Percentiles rank a stretch among this genome's conserved stretches.
These are phyloP conservation scores for Saccostrea cuccullata DNA, from an alignment of 1,140 invertebrate species.

Conservation along the genomic window DNA sequence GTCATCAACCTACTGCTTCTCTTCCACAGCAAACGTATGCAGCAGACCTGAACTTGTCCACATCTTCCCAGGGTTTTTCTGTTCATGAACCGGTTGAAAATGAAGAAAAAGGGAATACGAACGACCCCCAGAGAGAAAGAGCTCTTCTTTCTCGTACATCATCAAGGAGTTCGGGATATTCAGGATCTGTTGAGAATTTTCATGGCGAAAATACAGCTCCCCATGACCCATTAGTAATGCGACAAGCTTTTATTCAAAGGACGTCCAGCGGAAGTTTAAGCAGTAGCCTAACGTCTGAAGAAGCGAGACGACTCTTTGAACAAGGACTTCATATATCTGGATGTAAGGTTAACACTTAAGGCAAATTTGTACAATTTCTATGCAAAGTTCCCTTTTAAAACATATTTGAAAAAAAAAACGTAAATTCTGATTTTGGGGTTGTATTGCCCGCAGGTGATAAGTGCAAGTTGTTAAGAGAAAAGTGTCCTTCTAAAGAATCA, in stretches of 20 bases:
- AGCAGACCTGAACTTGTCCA: background rate
- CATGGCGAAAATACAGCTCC: background rate
- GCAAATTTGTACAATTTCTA: background rate
- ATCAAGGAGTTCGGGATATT: background rate
- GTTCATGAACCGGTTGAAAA: background rate
- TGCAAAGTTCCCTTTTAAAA: background rate
- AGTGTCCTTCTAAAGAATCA: background rate
- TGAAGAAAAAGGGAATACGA: background rate
- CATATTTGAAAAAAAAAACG: background rate
- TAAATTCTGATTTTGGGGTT: background rate
- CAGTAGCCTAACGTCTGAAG: background rate
- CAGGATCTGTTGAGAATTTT: background rate
- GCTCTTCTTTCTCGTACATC: background rate
- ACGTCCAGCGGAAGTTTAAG: background rate
- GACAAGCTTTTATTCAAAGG: background rate
- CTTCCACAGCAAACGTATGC: background rate
- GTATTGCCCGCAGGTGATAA: background rate
- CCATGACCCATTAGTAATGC: background rate
- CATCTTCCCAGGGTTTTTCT: background rate
- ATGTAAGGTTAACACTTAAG: background rate
- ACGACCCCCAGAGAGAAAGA: background rate
- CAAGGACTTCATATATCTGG: background rate
- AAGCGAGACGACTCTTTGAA: background rate
- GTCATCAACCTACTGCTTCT: background rate
- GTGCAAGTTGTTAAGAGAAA: background rate